Base-by-base conservation (phyloP, 2,797 vertebrate species). In the Hyperoplus immaculatus region DNA sequence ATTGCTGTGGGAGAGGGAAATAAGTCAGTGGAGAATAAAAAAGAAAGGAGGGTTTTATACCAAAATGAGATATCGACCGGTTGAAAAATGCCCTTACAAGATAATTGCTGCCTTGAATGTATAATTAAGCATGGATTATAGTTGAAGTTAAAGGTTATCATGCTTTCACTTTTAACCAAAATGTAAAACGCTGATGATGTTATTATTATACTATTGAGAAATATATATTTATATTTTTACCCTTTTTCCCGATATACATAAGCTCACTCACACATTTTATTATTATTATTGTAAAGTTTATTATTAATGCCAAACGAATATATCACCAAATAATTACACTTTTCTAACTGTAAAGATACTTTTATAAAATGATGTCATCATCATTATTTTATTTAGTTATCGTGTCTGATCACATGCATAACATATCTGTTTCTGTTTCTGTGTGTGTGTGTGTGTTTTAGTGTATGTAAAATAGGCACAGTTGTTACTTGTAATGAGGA, bases 11-110 rank as follows among this genome's bases (percentile, higher is more conserved):
- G 68, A 78, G 75, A 73, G 73, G 67, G 76, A 87, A 78, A 80
- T 55, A 82, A 29, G 70, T 80, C 79, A 67, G 65, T 54, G 39
- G 67, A 81, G 78, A 82, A 73, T 72, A 54, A 55, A 54, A 81
- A 68, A 79, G 56, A 79, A 85, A 64, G 45, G 61, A 46, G 68
- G 67, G 45, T 80, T 90, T 80, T 72, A 53, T 50, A 62, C 69
- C 64, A 80, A 82, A 87, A 86, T 81, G 56, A 87, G 75, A 85
- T 85, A 85, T 79, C 15, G 79, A 91, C 78, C 57, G 46, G 47
- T 14, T 59, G 29, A 79, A 83, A 78, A 82, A 85, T 66, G 39
- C 16, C 42, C 47, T 69, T 61, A 45, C 12, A 77, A 84, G 71
- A 75, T 2, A 79, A 58, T 18, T 61, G 39, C 36, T 29, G n/a